phyloP scores from a whole-genome alignment of 2,888 invertebrate species.

The Sylvicola cinctus region DNA sequence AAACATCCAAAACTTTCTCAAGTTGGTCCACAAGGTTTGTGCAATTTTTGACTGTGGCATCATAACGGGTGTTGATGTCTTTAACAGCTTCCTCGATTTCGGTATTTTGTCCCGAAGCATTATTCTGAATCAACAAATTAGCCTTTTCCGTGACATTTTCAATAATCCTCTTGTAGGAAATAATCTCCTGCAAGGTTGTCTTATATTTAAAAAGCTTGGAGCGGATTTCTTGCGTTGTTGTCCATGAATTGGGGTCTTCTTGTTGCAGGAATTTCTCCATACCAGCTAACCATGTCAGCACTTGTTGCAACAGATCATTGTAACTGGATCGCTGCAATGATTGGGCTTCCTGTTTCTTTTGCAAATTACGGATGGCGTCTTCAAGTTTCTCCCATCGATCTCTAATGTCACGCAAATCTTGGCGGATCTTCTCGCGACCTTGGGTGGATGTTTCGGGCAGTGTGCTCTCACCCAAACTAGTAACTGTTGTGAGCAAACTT shows the following conservation, averaged over 20 bases:
- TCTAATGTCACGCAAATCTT: conserved; percentile 57
- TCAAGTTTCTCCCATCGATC: conserved; percentile 77
- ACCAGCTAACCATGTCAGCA: conserved; percentile 64
- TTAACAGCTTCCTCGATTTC: conserved; percentile 49
- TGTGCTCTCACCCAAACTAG: conserved; percentile 68
- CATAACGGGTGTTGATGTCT: conserved; percentile 57
- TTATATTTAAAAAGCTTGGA: conserved; percentile 70
- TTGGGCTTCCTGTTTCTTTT: conserved; percentile 67
- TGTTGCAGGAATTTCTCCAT: conserved; percentile 58
- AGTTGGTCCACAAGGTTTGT: conserved; percentile 47
- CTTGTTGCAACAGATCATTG: conserved; percentile 67
- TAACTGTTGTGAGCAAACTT: conserved; percentile 50
- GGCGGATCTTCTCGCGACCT: conserved; percentile 75
- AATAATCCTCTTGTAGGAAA: conserved; percentile 73
- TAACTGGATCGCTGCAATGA: conserved; percentile 66
- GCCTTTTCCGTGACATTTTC: conserved; percentile 83
- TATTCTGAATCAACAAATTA: conserved; percentile 38
- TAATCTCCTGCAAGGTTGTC: conserved; percentile 71
- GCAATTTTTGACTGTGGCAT: conserved; percentile 42
- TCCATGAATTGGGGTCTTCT: conserved; percentile 48
- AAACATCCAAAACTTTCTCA: conserved; percentile 56
- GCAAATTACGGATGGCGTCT: conserved; percentile 63
- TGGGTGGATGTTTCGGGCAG: conserved; percentile 80
- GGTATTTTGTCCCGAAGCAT: conserved; percentile 16
- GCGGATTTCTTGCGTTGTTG: conserved; percentile 65